phyloP scores from a whole-genome alignment of 2,113 vertebrate species.

The Lasiurus cinereus region DNA sequence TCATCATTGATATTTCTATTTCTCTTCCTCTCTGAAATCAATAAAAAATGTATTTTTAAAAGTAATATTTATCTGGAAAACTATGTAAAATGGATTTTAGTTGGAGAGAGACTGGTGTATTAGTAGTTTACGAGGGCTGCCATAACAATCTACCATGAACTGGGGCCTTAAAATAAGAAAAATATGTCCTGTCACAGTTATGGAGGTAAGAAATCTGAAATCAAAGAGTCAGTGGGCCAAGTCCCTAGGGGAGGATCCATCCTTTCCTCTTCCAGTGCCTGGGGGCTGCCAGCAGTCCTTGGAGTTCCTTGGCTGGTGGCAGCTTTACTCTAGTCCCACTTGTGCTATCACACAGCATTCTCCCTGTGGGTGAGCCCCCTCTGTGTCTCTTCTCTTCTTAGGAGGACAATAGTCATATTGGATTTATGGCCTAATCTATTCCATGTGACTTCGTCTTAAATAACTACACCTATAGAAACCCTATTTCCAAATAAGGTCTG shows the following conservation, averaged over 20 bases:
- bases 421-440: not conserved
- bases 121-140: not conserved
- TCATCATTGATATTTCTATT: too few species aligned
- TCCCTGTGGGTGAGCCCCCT: not conserved
- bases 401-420: not conserved
- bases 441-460: not conserved
- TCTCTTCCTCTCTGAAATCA: too few species aligned
- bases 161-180: not conserved
- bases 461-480: not conserved
- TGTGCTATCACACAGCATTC: not conserved
- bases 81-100: constrained; percentile 4
- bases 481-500: not conserved
- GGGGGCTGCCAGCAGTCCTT: too few species aligned
- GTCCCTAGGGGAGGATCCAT: not conserved
- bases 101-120: not conserved
- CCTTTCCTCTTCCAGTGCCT: not conserved
- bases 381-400: not conserved
- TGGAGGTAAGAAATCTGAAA: not conserved
- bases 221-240: too few species aligned
- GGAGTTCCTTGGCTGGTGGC: not conserved
- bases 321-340: not conserved
- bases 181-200: not conserved
- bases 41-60: not conserved
- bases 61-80: constrained; percentile 29
- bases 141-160: not conserved